Base-by-base conservation (phyloP, 2,888 invertebrate genomes). In the Sacculina carcini region DNA sequence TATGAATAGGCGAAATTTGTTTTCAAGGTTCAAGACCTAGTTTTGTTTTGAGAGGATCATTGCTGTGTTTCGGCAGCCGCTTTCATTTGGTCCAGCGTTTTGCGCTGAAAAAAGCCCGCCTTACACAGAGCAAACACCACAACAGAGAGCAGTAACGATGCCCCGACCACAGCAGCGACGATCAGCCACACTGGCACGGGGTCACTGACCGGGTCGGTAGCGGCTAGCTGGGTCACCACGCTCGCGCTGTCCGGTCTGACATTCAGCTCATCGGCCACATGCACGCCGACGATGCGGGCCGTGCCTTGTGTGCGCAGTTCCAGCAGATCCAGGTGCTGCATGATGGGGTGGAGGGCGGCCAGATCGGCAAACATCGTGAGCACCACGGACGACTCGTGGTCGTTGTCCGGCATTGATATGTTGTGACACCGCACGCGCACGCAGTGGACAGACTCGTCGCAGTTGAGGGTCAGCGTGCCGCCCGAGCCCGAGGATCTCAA, bases 111-210 rank as follows among this genome's bases (percentile, higher is more conserved):
- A 28, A 42, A 42, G 28, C 42, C 42, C 2, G 42, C 42, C 34
- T 28, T 7, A 23, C 14, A 10, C 23, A 51, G 40, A 4, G 29
- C 31, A 23, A 26, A 23, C 42, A 39, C 7, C 28, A 51, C 21
- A 5, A 38, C 28, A 19, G 42, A 28, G 29, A 51, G 40, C 42
- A 51, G 28, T 29, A 51, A 21, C 14, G 42, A 19, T 2, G 34
- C 29, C 16, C 28, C 51, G 29, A 51, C 19, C 42, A 51, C 28
- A n/a, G 42, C 28, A 19, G 42, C 29, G 12, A 52, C 38, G 39
- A 51, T 19, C 12, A 36, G 21, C 49, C 36, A 51, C 31, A n/a
- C 14, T 21, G 34, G 26, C 34, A 39, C 52, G 40, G 28, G 26
- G 16, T 29, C 14, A 3, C 16, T 14, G 16, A 16, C 40, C 39